Conservation (phyloP, 2,888 invertebrate species). For the Tricholauxania praeusta region DNA sequence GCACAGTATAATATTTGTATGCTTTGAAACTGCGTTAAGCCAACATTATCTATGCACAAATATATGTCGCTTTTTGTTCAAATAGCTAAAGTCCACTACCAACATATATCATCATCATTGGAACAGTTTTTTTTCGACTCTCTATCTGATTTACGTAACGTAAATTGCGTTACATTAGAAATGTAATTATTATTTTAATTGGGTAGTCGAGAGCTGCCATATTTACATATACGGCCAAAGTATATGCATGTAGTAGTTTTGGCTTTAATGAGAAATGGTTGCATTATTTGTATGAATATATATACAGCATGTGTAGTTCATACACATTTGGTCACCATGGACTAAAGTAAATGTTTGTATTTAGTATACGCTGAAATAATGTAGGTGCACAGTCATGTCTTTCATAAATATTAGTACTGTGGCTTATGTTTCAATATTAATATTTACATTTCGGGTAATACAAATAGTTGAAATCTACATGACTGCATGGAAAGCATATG, state of each 20-base stretch:
- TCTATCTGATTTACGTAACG: slow-evolving; percentile 41
- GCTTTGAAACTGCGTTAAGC: neutral
- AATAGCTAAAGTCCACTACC: neutral
- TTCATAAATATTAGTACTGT: neutral
- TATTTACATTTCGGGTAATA: neutral
- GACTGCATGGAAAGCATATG: too few relatives aligned
- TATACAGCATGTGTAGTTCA: neutral
- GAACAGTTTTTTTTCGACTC: too few relatives aligned
- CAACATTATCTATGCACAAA: neutral
- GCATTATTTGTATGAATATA: slow-evolving; percentile 6
- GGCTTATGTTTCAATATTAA: neutral
- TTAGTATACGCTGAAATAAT: neutral
- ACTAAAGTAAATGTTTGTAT: neutral
- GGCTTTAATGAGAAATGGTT: neutral
- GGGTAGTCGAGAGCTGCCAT: slow-evolving; percentile 42
- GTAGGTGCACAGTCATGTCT: neutral
- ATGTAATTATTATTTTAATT: slow-evolving; percentile 66
- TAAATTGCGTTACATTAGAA: slow-evolving; percentile 61
- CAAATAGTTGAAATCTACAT: neutral
- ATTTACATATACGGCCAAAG: slow-evolving; percentile 5
- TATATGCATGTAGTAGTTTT: slow-evolving; percentile 15
- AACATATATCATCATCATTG: too few relatives aligned
- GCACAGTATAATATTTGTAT: neutral
- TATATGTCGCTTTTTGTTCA: neutral
- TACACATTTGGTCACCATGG: neutral